These are phyloP conservation scores for Seriola rivoliana DNA, from an alignment of 2,113 vertebrate species.

Conservation along the genomic window DNA sequence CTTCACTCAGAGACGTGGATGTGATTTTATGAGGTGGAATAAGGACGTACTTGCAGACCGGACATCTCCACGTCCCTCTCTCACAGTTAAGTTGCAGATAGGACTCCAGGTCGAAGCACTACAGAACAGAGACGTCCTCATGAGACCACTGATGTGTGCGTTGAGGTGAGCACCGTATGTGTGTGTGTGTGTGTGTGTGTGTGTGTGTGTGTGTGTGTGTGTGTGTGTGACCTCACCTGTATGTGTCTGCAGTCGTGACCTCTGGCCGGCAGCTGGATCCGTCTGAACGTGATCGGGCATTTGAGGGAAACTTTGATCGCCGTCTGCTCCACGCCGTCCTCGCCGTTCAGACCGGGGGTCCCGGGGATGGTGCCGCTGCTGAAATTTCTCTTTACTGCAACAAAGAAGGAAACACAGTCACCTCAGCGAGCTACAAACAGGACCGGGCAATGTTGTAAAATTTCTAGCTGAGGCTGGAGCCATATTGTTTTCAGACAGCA, in stretches of 20 bases:
- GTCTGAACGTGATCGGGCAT: conserved; percentile 96
- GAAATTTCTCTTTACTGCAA: conserved; percentile 94
- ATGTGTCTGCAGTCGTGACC: conserved; percentile 96
- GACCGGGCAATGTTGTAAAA: too few species aligned
- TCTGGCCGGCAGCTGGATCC: conserved; percentile 95
- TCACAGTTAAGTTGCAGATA: conserved; percentile 89
- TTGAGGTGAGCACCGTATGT: background rate
- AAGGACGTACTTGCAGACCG: conserved; percentile 86
- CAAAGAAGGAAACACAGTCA: background rate
- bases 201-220: background rate
- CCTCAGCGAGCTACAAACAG: too few species aligned
- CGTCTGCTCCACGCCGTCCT: conserved; percentile 96
- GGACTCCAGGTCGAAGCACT: conserved; percentile 94
- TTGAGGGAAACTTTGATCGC: conserved; percentile 98
- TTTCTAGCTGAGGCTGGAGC: too few species aligned
- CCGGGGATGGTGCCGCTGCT: conserved; percentile 94
- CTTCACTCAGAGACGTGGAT: background rate
- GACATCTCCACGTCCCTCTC: conserved; percentile 89
- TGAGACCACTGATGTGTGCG: background rate
- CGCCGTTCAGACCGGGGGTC: conserved; percentile 93
- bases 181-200: background rate
- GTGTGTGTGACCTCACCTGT: conserved; percentile 85
- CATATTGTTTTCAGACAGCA: too few species aligned
- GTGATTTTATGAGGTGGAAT: background rate
- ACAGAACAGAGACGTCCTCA: background rate